Conservation (phyloP, 2,888 invertebrate genomes). For the Carcina quercana region DNA sequence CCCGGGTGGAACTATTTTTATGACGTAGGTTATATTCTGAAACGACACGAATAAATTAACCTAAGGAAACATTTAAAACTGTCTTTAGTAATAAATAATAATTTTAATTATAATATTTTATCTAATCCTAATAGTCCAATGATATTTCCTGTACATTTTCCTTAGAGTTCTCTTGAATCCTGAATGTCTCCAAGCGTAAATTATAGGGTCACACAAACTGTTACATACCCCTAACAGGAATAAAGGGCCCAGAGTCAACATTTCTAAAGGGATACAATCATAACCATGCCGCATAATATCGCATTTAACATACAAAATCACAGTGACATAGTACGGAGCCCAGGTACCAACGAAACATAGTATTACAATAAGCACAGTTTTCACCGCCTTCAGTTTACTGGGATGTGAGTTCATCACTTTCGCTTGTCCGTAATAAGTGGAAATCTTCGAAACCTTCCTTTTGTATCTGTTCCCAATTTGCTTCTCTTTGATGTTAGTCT, state of each 20-base stretch:
- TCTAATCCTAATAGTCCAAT: too few relatives aligned
- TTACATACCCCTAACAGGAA: slow-evolving; percentile 72
- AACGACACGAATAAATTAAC: too few relatives aligned
- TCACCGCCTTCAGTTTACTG: slow-evolving; percentile 73
- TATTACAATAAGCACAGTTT: slow-evolving; percentile 73
- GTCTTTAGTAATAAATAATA: too few relatives aligned
- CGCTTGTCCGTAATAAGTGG: slow-evolving; percentile 21
- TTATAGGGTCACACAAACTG: slow-evolving; percentile 74
- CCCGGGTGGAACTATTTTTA: too few relatives aligned
- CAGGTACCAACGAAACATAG: slow-evolving; percentile 73
- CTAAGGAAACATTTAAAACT: too few relatives aligned
- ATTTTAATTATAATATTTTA: too few relatives aligned
- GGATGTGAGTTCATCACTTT: slow-evolving; percentile 31
- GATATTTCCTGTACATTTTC: slow-evolving; percentile 42
- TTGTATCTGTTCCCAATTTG: slow-evolving; percentile 11
- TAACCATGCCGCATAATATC: slow-evolving; percentile 46
- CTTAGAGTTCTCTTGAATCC: slow-evolving; percentile 67
- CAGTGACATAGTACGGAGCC: slow-evolving; percentile 73
- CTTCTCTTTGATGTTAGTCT: slow-evolving; percentile 18
- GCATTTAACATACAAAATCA: slow-evolving; percentile 65
- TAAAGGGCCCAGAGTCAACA: slow-evolving; percentile 72
- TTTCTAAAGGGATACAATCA: slow-evolving; percentile 58
- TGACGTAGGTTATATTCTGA: too few relatives aligned
- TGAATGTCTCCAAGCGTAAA: slow-evolving; percentile 78
- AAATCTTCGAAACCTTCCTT: slow-evolving; percentile 21